Base-by-base conservation (phyloP, 2,113 vertebrate genomes). In the Stegastes partitus region DNA sequence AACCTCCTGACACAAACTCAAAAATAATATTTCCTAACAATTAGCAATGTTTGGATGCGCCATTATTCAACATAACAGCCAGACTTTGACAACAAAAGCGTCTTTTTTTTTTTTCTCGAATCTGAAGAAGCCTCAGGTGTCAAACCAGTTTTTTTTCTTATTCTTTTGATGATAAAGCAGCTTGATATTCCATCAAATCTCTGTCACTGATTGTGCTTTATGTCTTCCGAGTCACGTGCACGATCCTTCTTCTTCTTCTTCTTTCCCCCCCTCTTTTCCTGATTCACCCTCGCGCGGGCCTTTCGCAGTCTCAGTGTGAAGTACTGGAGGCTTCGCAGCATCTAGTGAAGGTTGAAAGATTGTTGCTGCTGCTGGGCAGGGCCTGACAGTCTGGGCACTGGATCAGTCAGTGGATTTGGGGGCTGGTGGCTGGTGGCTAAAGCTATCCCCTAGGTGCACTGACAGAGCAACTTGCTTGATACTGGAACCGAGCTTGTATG, bases 321-420 rank as follows among this genome's bases (percentile, higher is more conserved):
- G 80, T 39, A 73, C 79, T 56, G 42, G 75, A 72, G 73, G 81
- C 77, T 84, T 85, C 57, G 47, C 62, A 70, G 79, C 63, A 77
- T 84, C 83, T 57, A 83, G 87, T 74, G 86, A 75, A 73, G 79
- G 84, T 68, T 90, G 83, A 86, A 88, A 90, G 77, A 85, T 89
- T 89, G 86, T 68, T n/a, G 53, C 54, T n/a, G 77, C 22, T 77
- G 82, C 83, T 84, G 89, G 87, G 82, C 86, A 88, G 85, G 86
- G 85, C 63, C 86, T 31, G 77, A 89, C 82, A 79, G 89, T 86
- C 89, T 89, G 92, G 93, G 93, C 93, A 94, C 88, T 83, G 91
- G 93, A 94, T 94, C 93, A 94, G 89, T 93, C 90, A 88, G 89
- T 90, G 77, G 91, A 91, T 92, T 93, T 93, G 84, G 71, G 66